These are phyloP conservation scores for Yponomeuta cagnagella DNA, from an alignment of 2,888 invertebrate genomes.

Conservation along the genomic window DNA sequence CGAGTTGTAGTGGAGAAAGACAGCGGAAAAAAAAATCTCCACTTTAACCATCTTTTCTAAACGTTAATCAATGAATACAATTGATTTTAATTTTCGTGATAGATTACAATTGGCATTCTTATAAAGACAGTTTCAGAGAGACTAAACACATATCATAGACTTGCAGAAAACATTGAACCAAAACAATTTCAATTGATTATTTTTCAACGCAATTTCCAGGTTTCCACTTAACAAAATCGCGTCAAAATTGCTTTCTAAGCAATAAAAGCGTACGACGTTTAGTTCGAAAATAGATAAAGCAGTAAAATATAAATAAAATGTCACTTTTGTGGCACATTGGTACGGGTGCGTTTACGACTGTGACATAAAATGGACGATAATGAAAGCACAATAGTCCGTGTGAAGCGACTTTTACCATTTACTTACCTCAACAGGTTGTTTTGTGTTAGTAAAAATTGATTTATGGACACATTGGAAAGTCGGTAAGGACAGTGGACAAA, in stretches of 20 bases:
- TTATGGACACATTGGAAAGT: background rate
- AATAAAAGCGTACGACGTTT: background rate
- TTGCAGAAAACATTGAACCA: too few relatives aligned
- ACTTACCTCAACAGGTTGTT: background rate
- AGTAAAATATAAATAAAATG: background rate
- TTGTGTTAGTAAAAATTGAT: background rate
- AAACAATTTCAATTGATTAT: too few relatives aligned
- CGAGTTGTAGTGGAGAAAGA: too few relatives aligned
- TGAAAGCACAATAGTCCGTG: background rate
- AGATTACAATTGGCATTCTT: too few relatives aligned
- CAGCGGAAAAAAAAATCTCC: too few relatives aligned
- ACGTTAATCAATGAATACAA: too few relatives aligned
- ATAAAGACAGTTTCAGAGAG: too few relatives aligned
- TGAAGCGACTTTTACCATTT: background rate
- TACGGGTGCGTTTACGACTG: background rate
- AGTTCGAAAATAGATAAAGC: background rate
- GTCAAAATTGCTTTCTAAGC: background rate
- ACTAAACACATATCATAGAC: too few relatives aligned
- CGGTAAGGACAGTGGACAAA: background rate
- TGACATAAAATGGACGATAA: background rate
- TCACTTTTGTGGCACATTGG: background rate
- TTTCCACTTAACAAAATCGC: background rate
- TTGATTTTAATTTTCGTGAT: too few relatives aligned
- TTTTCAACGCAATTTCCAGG: too few relatives aligned
- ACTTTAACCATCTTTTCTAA: too few relatives aligned